Base-by-base conservation (phyloP, 2,797 vertebrate genomes). In the Crenuchus spilurus region DNA sequence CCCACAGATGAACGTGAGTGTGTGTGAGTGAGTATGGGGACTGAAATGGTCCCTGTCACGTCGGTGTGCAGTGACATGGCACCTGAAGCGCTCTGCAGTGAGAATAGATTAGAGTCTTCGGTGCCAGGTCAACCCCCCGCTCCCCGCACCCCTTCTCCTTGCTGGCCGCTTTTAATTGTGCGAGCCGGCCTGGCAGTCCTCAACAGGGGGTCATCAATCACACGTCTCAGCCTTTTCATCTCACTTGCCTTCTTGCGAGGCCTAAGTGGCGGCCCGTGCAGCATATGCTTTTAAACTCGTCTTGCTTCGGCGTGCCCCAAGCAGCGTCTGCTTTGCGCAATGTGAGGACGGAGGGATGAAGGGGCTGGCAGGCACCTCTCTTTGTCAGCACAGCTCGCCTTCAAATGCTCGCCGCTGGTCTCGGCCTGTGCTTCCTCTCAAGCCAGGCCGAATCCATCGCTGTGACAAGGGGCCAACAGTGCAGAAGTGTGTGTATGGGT, bases 51-150 rank as follows among this genome's bases (percentile, higher is more conserved):
- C 51, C 76, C 84, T 87, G 90, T 90, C 87, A 88, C 87, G 87
- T 91, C 86, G 84, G 83, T 81, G 76, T 48, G 69, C 77, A 83
- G 80, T 83, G 86, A 90, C 90, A 82, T 80, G 72, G 80, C 85
- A 88, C 89, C 90, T 89, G 86, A 86, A 90, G 89, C 89, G 26
- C 87, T 74, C 81, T 85, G 82, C 30, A 26, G 83, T 77, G 77
- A 88, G 88, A 90, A 90, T 86, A 88, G 88, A 90, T 91, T 89
- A 88, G 75, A 84, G 83, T 83, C 88, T 87, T 90, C 73, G 72
- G 70, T 44, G 57, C 62, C 51, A 78, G 64, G 58, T 75, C 55
- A 65, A 30, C 48, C 10, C 55, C 42, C 55, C 9, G 48, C 48
- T 49, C 42, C 48, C 52, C 39, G 26, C 55, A 37, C 61, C 7